Percentiles rank a stretch among this genome's conserved stretches.
Evolutionary conservation across 2,113 vertebrate genomes (phyloP).

Genomic region (Gnathonemus echidnorhynchus): DNA sequence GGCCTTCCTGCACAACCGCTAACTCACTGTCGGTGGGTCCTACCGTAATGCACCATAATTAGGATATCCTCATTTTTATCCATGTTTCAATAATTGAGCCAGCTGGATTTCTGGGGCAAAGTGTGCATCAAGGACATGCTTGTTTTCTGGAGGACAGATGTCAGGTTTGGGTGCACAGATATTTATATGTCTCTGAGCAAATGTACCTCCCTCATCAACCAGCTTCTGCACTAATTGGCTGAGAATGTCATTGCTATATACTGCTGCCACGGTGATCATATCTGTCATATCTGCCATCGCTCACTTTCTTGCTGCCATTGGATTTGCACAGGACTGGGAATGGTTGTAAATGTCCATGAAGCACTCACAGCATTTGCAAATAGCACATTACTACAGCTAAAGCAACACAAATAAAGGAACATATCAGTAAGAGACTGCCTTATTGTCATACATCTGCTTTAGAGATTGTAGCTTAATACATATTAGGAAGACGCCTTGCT

Average conservation of each 20-base stretch:
- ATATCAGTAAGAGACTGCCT: slow-evolving; percentile 38
- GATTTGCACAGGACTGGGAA: background rate
- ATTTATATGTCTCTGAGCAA: background rate
- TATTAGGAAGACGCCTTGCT: slow-evolving; percentile 46
- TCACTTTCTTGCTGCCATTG: background rate
- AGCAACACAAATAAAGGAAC: background rate
- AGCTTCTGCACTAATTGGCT: background rate
- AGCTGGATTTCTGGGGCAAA: background rate
- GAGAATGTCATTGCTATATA: background rate
- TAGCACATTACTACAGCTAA: background rate
- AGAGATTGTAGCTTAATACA: slow-evolving; percentile 44
- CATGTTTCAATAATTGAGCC: background rate
- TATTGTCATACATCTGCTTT: slow-evolving; percentile 57
- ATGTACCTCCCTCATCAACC: background rate
- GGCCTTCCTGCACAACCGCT: too few species aligned
- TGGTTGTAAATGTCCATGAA: background rate
- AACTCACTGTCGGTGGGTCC: background rate
- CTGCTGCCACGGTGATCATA: background rate
- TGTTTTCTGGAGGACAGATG: background rate
- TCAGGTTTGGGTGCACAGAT: background rate
- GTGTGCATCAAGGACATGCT: background rate
- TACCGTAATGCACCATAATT: background rate
- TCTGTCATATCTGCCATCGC: background rate
- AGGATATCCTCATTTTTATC: background rate
- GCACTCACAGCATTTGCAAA: background rate